Percentiles rank a stretch among this genome's conserved stretches.
phyloP scores from a whole-genome alignment of 53 echinoderm and acorn worm genomes.

The Luidia sarsii region DNA sequence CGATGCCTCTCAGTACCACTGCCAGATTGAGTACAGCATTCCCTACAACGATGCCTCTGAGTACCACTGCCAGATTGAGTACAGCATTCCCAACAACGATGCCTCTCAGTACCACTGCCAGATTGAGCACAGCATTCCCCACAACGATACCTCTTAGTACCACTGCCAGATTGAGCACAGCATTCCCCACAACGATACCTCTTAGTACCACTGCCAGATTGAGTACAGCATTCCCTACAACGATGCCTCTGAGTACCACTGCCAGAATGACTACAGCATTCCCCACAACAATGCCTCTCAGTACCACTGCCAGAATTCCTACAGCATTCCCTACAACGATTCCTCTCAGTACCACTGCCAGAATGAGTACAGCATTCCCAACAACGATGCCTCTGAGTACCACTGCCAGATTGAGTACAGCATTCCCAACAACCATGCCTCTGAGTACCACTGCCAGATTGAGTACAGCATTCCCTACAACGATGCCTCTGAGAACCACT shows the following conservation, averaged over 20 bases:
- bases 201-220: neutral
- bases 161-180: neutral
- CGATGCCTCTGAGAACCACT: too few species aligned
- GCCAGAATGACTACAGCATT: neutral
- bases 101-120: neutral
- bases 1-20: too few species aligned
- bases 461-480: too few species aligned
- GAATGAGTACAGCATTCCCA: too few species aligned
- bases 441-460: too few species aligned
- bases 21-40: too few species aligned
- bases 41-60: too few species aligned
- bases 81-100: neutral
- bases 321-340: neutral
- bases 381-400: too few species aligned
- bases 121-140: neutral
- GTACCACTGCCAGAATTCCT: neutral
- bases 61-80: neutral
- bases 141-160: neutral
- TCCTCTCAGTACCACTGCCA: too few species aligned
- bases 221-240: constrained; percentile 8
- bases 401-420: too few species aligned
- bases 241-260: neutral
- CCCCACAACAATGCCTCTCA: neutral
- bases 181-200: neutral
- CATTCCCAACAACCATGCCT: too few species aligned